A percentile compares a stretch with the other conserved stretches of the same genome.
phyloP scores from a whole-genome alignment of 2,797 vertebrate species.

The Pseudochromis fuscus region DNA sequence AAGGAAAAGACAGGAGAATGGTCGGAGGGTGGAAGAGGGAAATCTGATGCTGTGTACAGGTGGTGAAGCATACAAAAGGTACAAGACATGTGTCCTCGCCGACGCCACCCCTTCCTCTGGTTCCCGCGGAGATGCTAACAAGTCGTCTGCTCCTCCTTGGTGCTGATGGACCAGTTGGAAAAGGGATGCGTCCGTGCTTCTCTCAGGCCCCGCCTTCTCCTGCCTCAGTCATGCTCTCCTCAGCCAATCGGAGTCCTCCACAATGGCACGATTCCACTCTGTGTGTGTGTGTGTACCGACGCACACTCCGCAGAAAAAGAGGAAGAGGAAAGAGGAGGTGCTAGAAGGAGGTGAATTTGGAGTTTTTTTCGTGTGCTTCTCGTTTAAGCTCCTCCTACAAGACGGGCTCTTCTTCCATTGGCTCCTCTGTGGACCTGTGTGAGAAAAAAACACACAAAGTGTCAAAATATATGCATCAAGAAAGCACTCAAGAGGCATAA shows the following conservation, averaged over 20 bases:
- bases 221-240: slow-evolving; percentile 48
- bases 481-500: not conserved
- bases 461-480: not conserved
- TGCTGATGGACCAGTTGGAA: slow-evolving; percentile 35
- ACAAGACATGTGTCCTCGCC: slow-evolving; percentile 35
- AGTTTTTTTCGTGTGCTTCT: slow-evolving; percentile 59
- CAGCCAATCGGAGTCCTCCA: slow-evolving; percentile 52
- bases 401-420: slow-evolving; percentile 95
- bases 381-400: slow-evolving; percentile 82
- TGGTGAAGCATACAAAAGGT: slow-evolving; percentile 22
- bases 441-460: slow-evolving; percentile 40
- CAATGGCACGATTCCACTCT: slow-evolving; percentile 33
- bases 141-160: slow-evolving; percentile 65
- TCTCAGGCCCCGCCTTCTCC: slow-evolving; percentile 40
- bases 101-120: slow-evolving; percentile 48
- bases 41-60: slow-evolving; percentile 62
- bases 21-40: slow-evolving; percentile 9
- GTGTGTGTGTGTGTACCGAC: slow-evolving; percentile 25
- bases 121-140: slow-evolving; percentile 74
- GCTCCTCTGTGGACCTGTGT: slow-evolving; percentile 92
- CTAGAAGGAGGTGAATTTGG: slow-evolving; percentile 67
- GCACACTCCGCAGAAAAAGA: slow-evolving; percentile 55
- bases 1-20: slow-evolving; percentile 33
- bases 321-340: slow-evolving; percentile 65
- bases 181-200: slow-evolving; percentile 43